phyloP scores from a whole-genome alignment of 2,113 vertebrate genomes.

The Hyperopisus bebe region DNA sequence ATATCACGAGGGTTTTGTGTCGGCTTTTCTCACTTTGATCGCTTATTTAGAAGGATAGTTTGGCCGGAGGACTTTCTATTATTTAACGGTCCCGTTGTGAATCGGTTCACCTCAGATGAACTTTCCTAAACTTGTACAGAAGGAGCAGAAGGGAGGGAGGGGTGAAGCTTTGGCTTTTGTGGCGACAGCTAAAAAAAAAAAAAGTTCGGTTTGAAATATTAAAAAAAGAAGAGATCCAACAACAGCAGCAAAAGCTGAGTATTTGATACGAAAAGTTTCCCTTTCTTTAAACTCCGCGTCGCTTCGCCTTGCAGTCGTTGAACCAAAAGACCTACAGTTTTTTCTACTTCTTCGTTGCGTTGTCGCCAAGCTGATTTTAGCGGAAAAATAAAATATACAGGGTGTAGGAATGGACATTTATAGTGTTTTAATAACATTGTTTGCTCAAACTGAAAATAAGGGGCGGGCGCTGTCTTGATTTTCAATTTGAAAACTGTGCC shows the following conservation, averaged over 20 bases:
- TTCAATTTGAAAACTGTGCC: constrained; percentile 2
- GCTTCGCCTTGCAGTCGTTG: constrained; percentile 27
- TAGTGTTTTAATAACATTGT: neutral
- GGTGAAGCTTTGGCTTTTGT: constrained; percentile 39
- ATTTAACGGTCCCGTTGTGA: constrained; percentile 49
- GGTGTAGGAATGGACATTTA: neutral
- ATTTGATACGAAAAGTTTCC: constrained; percentile 18
- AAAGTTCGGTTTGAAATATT: neutral
- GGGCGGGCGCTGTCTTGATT: neutral
- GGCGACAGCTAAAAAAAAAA: constrained; percentile 31
- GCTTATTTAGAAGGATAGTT: neutral
- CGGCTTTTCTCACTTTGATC: neutral
- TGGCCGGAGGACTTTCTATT: constrained; percentile 42
- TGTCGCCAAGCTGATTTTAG: neutral
- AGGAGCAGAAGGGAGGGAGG: constrained; percentile 37
- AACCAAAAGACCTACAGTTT: constrained; percentile 30
- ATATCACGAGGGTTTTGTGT: neutral
- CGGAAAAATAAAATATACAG: constrained; percentile 3
- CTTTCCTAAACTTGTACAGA: constrained; percentile 53
- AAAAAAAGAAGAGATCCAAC: constrained; percentile 16
- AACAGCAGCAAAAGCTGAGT: constrained; percentile 12
- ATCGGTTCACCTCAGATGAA: constrained; percentile 66
- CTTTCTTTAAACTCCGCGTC: constrained; percentile 24
- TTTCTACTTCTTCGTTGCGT: neutral
- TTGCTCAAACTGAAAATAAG: constrained; percentile 1